Evolutionary conservation across 2,888 invertebrate genomes (phyloP), one percentile per base, ranked within the genome.

Genomic region (Mamestra brassicae): DNA sequence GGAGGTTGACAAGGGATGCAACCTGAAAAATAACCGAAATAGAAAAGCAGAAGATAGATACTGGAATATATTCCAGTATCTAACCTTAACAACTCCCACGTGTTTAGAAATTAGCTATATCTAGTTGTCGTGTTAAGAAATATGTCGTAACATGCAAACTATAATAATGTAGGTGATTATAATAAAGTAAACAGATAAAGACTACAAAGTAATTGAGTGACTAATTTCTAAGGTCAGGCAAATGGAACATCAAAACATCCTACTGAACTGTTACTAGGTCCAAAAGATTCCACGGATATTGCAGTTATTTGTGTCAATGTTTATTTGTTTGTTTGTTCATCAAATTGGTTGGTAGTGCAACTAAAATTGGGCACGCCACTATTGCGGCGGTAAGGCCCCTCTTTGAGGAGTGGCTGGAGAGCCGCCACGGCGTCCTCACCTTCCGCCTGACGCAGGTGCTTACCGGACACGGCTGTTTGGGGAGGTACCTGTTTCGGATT

Each of bases 221-320:
- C 65, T 82, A 50, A 72, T 69, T 52, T 38, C 65, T 71, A 45
- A 71, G 80, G 80, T 74, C 66, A 70, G 17, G 0, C 3, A 84
- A 50, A 54, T 52, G 52, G 81, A 66, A 13, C 84, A 80, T 5
- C 42, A 52, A 63, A 74, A 84, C 84, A 84, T 55, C 78, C 60
- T 61, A 76, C 45, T 67, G 7, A 60, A 34, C 42, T 70, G 69
- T 74, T 38, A 10, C 55, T 36, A 68, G 7, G 38, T 7, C 8
- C 1, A 6, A 69, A 69, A 34, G 2, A 73, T 80, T 80, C 67
- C 84, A 65, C 17, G 47, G 38, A 17, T 52, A 7, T 47, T 47
- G 47, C 13, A 58, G 13, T 50, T 60, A 58, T 71, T 52, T 52
- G 38, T 75, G 50, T n/a, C 47, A 62, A 47, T 26, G 34, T 34